Evolutionary conservation across 2,888 invertebrate genomes (phyloP).

Genomic region (Trypoxylon attenuatum): DNA sequence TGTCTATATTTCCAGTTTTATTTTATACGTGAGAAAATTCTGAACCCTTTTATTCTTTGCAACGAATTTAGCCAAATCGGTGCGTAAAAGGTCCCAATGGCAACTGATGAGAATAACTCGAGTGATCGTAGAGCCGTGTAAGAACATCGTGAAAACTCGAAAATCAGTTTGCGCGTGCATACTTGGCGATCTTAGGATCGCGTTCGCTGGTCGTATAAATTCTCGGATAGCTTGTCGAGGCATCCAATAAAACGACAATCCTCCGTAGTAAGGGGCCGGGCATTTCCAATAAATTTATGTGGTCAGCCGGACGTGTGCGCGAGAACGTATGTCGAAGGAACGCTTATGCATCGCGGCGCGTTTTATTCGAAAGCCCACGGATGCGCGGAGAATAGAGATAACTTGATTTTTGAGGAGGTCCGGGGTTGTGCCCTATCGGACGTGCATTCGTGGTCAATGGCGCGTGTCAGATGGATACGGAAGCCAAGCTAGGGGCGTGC

Average conservation of each 20-base stretch:
- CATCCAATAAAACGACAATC: conserved; percentile 27
- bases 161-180: too few relatives aligned
- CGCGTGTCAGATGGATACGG: conserved; percentile 75
- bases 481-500: conserved; percentile 62
- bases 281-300: conserved; percentile 31
- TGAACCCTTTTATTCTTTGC: too few relatives aligned
- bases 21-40: too few relatives aligned
- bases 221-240: not conserved
- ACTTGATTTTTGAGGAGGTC: conserved; percentile 71
- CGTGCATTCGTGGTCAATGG: conserved; percentile 75
- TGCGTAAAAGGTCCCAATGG: too few relatives aligned
- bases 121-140: too few relatives aligned
- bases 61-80: too few relatives aligned
- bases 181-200: too few relatives aligned
- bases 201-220: too few relatives aligned
- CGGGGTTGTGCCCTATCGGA: conserved; percentile 59
- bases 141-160: too few relatives aligned
- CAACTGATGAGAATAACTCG: too few relatives aligned
- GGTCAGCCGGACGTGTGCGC: conserved; percentile 8
- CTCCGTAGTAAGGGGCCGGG: conserved; percentile 20
- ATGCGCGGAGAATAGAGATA: conserved; percentile 64
- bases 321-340: not conserved
- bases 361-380: conserved; percentile 45
- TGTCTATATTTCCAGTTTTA: too few relatives aligned
- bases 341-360: conserved; percentile 9